Base-by-base conservation (phyloP, 2,888 invertebrate genomes). In the Temnothorax ravouxi region DNA sequence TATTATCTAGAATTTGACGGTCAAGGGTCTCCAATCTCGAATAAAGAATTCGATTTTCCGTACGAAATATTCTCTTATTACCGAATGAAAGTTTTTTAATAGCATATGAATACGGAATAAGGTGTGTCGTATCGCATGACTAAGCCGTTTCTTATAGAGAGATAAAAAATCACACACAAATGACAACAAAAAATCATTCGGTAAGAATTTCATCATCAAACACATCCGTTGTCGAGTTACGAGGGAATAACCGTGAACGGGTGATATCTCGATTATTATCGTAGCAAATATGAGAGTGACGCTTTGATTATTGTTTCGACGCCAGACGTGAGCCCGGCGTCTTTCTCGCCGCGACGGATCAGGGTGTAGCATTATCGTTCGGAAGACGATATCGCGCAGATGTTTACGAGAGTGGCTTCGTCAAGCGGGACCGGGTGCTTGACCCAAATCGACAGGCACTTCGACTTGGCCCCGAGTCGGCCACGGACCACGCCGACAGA, bases 371-470 rank as follows among this genome's bases (percentile, higher is more conserved):
- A 56, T 85, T 81, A 90, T 66, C 84, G 71, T 71, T 83, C 81
- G 88, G 87, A 90, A 90, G 81, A 66, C 89, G 89, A 90, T 90
- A 90, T 88, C 88, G 86, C 76, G 86, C 80, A 88, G 88, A 86
- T 87, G 88, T 91, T 93, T 90, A 86, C 83, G 89, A 88, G 87
- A 93, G 89, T 85, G 80, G 64, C 84, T 86, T 79, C 89, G 82
- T 84, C 69, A 72, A 86, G 87, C 87, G 59, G 59, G 64, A 25
- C 25, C 18, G 71, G 64, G 66, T 85, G 83, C 89, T 91, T 89
- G 88, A 90, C 90, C 88, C 66, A 86, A 87, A 89, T 85, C 64
- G 67, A 79, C 75, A 47, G 77, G 67, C 83, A 79, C 83, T 87
- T 67, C 59, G 66, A 52, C 74, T 59, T 80, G 85, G 74, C 59